Base-by-base conservation (phyloP, 2,888 invertebrate genomes). In the Clistopyga incitator region DNA sequence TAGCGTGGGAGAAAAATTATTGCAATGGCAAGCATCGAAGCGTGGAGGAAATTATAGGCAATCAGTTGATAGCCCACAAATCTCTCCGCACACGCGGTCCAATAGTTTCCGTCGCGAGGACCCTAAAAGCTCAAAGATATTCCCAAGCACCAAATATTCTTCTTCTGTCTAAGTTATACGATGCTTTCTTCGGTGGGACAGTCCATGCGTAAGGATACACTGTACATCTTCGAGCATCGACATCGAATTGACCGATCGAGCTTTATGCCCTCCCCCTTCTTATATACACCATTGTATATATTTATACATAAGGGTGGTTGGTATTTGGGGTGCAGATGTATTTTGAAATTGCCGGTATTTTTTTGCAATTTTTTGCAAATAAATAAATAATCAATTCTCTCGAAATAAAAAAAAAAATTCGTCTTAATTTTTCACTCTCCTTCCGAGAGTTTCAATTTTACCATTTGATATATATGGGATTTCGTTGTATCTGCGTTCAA, bases 41-140 rank as follows among this genome's bases (percentile, higher is more conserved):
- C 84, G 78, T 75, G 56, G 56, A 45, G 71, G 52, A 81, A 85
- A 84, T 81, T 83, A 85, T 85, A 64, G 78, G 78, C 84, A 85
- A 85, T 85, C 85, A 81, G 84, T 84, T 81, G 81, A 85, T 85
- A 84, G 85, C 65, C 71, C 56, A 83, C 78, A 85, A 85, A 85
- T 85, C 83, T 81, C 59, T 47, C 38, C 54, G 64, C 64, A 29
- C 65, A 70, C 23, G 56, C 50, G 68, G 56, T 25, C 47, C 34
- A 61, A 34, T 29, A 59, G 50, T 80, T 34, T 83, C 18, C 20
- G 64, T 76, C 38, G 61, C 47, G 10, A 20, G 50, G 54, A 80
- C 68, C 74, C 50, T 71, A 25, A 67, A 72, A 59, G 25, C 67
- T 74, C 47, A 34, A 72, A 68, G 23, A 42, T 59, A 74, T 59